Conservation (phyloP, 2,797 vertebrate genomes). For the Glossophaga mutica region DNA sequence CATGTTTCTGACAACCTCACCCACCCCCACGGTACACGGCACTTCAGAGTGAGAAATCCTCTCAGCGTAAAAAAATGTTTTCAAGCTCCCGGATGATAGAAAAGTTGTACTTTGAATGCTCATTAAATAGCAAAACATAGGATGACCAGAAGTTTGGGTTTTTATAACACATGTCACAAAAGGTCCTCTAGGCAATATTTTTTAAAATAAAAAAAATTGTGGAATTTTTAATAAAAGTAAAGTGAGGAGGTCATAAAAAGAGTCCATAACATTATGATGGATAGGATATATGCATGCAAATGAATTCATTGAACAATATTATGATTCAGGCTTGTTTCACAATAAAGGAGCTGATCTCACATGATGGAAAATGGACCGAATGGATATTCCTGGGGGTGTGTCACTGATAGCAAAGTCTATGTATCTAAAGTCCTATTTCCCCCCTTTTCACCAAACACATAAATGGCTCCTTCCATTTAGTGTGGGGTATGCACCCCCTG, state of each 20-base stretch:
- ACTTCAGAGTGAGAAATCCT: slow-evolving; percentile 3
- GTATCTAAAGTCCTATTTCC: background rate
- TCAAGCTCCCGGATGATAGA: background rate
- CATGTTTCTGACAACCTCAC: background rate
- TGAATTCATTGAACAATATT: background rate
- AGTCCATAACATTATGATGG: background rate
- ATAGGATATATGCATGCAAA: background rate
- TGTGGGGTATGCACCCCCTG: background rate
- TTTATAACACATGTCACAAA: background rate
- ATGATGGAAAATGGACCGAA: background rate
- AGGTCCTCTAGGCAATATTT: background rate
- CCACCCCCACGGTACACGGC: background rate
- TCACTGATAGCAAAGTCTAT: background rate
- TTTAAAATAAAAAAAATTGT: background rate
- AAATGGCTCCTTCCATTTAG: background rate
- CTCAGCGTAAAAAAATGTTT: background rate
- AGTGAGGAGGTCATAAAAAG: background rate
- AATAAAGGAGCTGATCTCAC: background rate
- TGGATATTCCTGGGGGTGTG: background rate
- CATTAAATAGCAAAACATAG: background rate
- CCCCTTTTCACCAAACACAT: background rate
- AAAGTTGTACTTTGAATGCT: background rate
- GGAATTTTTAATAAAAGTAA: background rate
- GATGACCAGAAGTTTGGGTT: background rate
- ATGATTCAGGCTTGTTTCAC: background rate